A percentile compares a stretch with the other conserved stretches of the same genome.
phyloP scores from a whole-genome alignment of 2,888 invertebrate species.

The Sarcophaga caerulescens region DNA sequence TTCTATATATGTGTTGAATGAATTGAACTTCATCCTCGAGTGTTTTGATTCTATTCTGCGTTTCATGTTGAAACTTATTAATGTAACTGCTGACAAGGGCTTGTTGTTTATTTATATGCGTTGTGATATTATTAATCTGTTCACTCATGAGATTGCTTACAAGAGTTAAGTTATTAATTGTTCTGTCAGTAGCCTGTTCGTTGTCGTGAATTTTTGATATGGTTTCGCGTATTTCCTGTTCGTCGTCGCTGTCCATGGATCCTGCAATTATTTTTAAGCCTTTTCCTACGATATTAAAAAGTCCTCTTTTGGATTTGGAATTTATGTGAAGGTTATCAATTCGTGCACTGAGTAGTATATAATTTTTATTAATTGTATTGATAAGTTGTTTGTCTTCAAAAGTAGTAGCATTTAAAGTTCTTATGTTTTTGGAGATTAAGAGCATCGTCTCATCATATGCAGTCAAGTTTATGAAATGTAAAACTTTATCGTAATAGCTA shows the following conservation, averaged over 20 bases:
- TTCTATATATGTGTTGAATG: constrained; percentile 44
- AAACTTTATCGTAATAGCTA: too few relatives aligned
- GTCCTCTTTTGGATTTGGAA: too few relatives aligned
- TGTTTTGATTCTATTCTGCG: constrained; percentile 26
- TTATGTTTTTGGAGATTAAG: too few relatives aligned
- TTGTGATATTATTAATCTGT: neutral
- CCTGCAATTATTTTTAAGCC: too few relatives aligned
- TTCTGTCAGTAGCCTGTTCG: neutral
- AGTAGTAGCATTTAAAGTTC: too few relatives aligned
- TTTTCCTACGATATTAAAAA: too few relatives aligned
- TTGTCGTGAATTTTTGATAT: neutral
- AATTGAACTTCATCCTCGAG: constrained; percentile 10
- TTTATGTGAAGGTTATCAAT: too few relatives aligned
- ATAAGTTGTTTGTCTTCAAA: too few relatives aligned
- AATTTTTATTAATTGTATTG: too few relatives aligned
- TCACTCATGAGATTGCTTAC: constrained; percentile 9
- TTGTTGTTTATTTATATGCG: constrained; percentile 12
- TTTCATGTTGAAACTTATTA: constrained; percentile 5
- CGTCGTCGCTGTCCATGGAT: constrained; percentile 9
- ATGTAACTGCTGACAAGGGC: constrained; percentile 4
- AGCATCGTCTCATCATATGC: too few relatives aligned
- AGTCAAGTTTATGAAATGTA: too few relatives aligned
- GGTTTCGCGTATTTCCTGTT: constrained; percentile 35
- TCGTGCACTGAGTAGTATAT: too few relatives aligned
- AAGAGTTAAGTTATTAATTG: constrained; percentile 4